Base-by-base conservation (phyloP, 2,113 vertebrate genomes). In the Petrocephalus microphthalmus region DNA sequence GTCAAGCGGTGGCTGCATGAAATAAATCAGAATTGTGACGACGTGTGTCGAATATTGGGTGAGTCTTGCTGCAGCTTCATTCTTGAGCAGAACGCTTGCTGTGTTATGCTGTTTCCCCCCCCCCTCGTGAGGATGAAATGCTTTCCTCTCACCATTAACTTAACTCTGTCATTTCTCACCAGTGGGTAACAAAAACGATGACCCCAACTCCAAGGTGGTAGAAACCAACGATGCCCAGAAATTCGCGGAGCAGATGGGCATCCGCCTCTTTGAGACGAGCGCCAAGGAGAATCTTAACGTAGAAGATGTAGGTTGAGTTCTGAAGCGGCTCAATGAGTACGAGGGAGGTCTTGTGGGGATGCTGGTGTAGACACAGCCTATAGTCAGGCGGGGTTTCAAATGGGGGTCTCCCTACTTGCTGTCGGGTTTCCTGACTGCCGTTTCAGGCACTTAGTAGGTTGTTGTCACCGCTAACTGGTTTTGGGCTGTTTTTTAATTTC, bases 171-270 rank as follows among this genome's bases (percentile, higher is more conserved):
- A 7, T 88, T 42, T 29, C 17, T 15, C 20, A 54, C 54, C 86
- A 99, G 98, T 99, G 95, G 98, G 98, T 87, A 99, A 99, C 93
- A 99, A 99, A 93, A 99, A 99, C 1, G 98, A 99, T 7, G 98
- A 99, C 91, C 98, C 98, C 2, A 97, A 97, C 91, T 96, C 98
- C 89, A 99, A 99, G 93, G 98, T 99, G 91, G 98, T 99, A 85
- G 98, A 99, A 95, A 99, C 97, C 2, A 97, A 97, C 90, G 98
- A 99, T 22, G 98, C 98, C 29, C 97, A 98, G 94, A 99, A 99
- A 93, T 99, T 99, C 89, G 98, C 98, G 0, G 98, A 97, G 91
- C 98, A 99, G 96, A 99, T 99, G 98, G 98, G 97, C 89, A 99
- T 99, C 94, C 97, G 96, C 86, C 93, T 99, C 93, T 99, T 99